A percentile compares a stretch with the other conserved stretches of the same genome.
phyloP scores from a whole-genome alignment of 2,888 invertebrate genomes.

The Myathropa florea region DNA sequence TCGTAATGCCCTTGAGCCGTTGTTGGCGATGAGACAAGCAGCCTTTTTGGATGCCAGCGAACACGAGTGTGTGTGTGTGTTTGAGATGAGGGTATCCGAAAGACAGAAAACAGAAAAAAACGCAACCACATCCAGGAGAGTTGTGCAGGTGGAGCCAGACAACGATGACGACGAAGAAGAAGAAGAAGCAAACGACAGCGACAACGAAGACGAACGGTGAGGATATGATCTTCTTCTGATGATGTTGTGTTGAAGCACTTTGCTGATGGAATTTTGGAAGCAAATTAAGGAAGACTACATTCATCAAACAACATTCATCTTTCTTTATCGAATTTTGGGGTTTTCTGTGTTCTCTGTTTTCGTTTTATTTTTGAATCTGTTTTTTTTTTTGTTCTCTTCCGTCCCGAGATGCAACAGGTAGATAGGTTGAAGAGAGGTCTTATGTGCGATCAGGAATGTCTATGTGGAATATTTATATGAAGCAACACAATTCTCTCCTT shows the following conservation, averaged over 20 bases:
- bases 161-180: background rate
- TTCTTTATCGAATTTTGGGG: constrained; percentile 41
- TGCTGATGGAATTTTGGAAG: constrained; percentile 43
- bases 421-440: background rate
- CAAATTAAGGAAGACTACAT: constrained; percentile 54
- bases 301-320: constrained; percentile 49
- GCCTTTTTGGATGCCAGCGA: constrained; percentile 22
- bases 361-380: background rate
- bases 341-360: background rate
- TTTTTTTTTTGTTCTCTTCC: background rate
- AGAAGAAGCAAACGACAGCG: background rate
- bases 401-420: constrained; percentile 24
- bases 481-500: background rate
- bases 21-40: constrained; percentile 60
- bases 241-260: constrained; percentile 40
- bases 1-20: constrained; percentile 77
- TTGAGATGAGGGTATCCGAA: background rate
- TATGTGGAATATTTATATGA: constrained; percentile 4
- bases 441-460: background rate
- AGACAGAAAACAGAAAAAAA: background rate
- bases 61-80: background rate
- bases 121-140: background rate
- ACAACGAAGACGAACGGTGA: background rate
- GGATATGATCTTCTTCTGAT: constrained; percentile 32
- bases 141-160: constrained; percentile 45